These are phyloP conservation scores for Galeopterus variegatus DNA, from an alignment of 2,113 vertebrate species.

Conservation along the genomic window DNA sequence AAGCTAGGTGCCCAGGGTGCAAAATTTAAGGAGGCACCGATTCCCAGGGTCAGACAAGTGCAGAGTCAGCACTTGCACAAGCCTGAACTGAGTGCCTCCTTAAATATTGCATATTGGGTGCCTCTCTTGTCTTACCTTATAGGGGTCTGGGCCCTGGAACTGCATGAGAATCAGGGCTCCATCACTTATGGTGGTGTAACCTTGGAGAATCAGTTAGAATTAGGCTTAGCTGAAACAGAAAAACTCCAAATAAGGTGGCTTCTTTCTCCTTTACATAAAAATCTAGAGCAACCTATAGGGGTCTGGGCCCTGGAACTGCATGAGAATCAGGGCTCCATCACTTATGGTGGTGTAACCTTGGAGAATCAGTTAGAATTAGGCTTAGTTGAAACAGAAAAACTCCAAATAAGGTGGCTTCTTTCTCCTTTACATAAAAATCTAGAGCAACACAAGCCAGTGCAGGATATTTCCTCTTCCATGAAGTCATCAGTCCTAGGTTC, in stretches of 20 bases:
- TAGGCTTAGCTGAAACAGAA: background rate
- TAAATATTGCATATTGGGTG: background rate
- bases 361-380: background rate
- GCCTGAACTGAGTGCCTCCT: background rate
- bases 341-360: background rate
- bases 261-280: constrained; percentile 19
- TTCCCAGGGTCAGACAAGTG: background rate
- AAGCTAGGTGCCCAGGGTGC: accelerated
- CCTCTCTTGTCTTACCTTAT: background rate
- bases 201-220: background rate
- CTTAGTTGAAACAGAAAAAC: background rate
- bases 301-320: background rate
- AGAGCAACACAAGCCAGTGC: background rate
- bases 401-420: background rate
- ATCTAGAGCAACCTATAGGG: too few species aligned
- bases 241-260: background rate
- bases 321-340: constrained; percentile 6
- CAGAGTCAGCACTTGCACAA: background rate
- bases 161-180: background rate
- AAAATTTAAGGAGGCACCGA: background rate
- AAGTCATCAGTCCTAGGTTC: background rate
- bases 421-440: background rate
- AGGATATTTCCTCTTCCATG: background rate
- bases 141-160: background rate
- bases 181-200: background rate